phyloP scores from a whole-genome alignment of 2,113 vertebrate genomes.

The Microtus oregoni region DNA sequence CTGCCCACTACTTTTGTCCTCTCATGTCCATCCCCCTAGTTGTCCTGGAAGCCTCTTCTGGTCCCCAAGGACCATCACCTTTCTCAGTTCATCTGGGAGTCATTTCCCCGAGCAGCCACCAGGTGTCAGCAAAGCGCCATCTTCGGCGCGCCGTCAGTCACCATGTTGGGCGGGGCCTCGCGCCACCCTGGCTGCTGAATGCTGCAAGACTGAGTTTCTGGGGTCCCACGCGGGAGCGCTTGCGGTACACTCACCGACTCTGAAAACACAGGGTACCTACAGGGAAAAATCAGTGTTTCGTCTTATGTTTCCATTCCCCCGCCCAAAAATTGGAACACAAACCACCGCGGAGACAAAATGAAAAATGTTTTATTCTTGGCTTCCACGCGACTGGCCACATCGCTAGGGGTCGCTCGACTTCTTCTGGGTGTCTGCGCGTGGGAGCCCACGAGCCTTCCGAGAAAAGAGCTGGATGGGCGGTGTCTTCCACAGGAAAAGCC shows the following conservation, averaged over 20 bases:
- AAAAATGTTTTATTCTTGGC: neutral
- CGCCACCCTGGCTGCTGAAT: no score
- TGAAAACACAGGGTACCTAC: neutral
- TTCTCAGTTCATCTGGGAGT: neutral
- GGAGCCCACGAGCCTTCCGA: neutral
- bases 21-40: neutral
- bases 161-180: neutral
- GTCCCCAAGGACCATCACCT: fast-evolving
- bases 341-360: neutral
- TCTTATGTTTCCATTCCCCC: neutral
- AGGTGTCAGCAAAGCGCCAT: slow-evolving; percentile 48
- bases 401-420: no score
- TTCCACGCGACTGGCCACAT: neutral
- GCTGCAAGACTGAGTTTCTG: neutral
- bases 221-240: neutral
- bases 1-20: no score
- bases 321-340: neutral
- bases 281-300: neutral
- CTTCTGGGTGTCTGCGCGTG: neutral
- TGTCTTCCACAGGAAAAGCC: neutral
- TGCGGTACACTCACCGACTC: neutral
- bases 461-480: neutral
- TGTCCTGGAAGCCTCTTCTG: neutral
- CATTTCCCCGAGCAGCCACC: neutral
- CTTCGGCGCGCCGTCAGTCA: neutral